Conservation (phyloP, 1,140 invertebrate species). For the Dendrolimus kikuchii region DNA sequence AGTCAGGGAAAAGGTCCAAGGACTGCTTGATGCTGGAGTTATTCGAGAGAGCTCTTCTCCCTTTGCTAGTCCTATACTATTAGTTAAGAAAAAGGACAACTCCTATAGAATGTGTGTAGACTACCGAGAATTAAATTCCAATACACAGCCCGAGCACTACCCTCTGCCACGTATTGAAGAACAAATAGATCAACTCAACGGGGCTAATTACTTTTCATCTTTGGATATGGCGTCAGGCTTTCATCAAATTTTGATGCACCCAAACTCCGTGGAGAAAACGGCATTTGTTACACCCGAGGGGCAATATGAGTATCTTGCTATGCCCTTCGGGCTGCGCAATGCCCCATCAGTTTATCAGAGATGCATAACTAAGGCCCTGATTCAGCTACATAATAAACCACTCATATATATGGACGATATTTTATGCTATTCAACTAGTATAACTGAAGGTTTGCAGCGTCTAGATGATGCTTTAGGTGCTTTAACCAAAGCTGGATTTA, state of each 20-base stretch:
- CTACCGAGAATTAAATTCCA: no score
- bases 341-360: slow-evolving; percentile 37
- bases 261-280: slow-evolving; percentile 30
- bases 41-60: no score
- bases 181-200: slow-evolving; percentile 37
- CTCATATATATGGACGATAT: slow-evolving; percentile 28
- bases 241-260: slow-evolving; percentile 44
- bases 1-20: no score
- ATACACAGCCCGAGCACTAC: no score
- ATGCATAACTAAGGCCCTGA: slow-evolving; percentile 20
- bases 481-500: slow-evolving; percentile 20
- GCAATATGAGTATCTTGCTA: slow-evolving; percentile 37
- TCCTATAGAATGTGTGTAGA: no score
- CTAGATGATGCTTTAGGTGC: slow-evolving; percentile 17
- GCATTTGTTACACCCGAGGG: slow-evolving; percentile 51
- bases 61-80: no score
- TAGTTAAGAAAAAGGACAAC: no score
- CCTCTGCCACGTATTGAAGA: no score
- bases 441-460: slow-evolving; percentile 15
- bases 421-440: slow-evolving; percentile 11
- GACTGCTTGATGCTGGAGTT: no score
- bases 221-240: slow-evolving; percentile 61
- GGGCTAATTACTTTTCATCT: slow-evolving; percentile 15
- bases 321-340: no score
- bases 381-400: slow-evolving; percentile 7